These are phyloP conservation scores for Engystomops pustulosus DNA, from an alignment of 2,113 vertebrate species.

Conservation along the genomic window DNA sequence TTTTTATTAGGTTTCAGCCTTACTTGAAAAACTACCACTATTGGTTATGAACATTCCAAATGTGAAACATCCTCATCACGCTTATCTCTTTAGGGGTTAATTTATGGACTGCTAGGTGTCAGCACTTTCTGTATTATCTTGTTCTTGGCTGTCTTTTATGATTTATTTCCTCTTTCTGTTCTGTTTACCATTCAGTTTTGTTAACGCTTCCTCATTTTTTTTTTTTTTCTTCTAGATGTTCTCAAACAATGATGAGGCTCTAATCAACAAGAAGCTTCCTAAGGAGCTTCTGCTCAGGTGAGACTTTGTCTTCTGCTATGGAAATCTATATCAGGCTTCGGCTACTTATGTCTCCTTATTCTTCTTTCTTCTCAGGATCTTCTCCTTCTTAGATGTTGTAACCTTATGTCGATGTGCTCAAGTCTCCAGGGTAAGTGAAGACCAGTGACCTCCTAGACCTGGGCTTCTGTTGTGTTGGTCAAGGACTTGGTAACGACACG, in stretches of 20 bases:
- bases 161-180: background rate
- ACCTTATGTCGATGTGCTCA: constrained; percentile 98
- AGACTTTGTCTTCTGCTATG: constrained; percentile 55
- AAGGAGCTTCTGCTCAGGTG: constrained; percentile 96
- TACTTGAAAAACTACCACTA: too few relatives aligned
- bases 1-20: too few relatives aligned
- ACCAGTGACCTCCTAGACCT: background rate
- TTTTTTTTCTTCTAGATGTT: constrained; percentile 85
- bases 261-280: constrained; percentile 97
- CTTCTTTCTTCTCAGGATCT: constrained; percentile 84
- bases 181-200: background rate
- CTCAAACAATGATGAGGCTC: constrained; percentile 96
- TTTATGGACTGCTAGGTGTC: too few relatives aligned
- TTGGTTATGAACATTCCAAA: too few relatives aligned
- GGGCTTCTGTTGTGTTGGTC: too few relatives aligned
- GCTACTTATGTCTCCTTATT: too few relatives aligned
- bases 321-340: too few relatives aligned
- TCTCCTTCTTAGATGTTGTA: constrained; percentile 98
- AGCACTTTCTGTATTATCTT: too few relatives aligned
- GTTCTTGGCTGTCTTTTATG: too few relatives aligned
- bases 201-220: background rate
- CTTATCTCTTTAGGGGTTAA: too few relatives aligned
- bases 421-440: constrained; percentile 92
- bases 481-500: background rate
- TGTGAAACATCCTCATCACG: too few relatives aligned